A percentile compares a stretch with the other conserved stretches of the same genome.
phyloP scores from a whole-genome alignment of 2,888 invertebrate genomes.

The Polydrusus pterygomalis region DNA sequence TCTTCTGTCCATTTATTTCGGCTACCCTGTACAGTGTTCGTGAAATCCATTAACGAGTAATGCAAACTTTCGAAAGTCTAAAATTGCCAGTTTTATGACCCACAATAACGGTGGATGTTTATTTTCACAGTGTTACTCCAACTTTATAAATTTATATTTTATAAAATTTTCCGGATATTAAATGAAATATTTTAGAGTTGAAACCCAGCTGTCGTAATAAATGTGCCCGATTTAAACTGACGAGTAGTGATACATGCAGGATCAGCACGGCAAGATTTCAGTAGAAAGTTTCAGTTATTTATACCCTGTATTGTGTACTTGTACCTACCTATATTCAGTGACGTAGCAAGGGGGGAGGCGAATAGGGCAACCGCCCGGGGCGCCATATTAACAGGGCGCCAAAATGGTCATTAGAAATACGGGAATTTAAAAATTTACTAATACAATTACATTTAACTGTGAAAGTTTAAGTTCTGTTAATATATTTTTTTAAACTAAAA shows the following conservation, averaged over 20 bases:
- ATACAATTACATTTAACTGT: no score
- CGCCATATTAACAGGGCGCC: no score
- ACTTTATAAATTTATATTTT: slow-evolving; percentile 34
- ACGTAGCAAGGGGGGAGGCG: no score
- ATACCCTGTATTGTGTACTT: no score
- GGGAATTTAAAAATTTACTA: no score
- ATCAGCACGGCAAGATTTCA: no score
- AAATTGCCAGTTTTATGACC: slow-evolving; percentile 11
- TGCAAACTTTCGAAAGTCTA: slow-evolving; percentile 3
- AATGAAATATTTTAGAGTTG: slow-evolving; percentile 13
- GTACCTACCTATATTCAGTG: no score
- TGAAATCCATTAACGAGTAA: not conserved
- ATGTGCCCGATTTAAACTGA: slow-evolving; percentile 16
- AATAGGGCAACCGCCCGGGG: no score
- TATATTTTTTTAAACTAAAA: no score
- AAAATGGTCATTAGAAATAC: no score
- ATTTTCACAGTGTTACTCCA: slow-evolving; percentile 30
- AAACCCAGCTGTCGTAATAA: slow-evolving; percentile 15
- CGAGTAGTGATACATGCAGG: not conserved
- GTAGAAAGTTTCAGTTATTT: no score
- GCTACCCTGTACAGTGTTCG: not conserved
- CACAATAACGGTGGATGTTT: slow-evolving; percentile 13
- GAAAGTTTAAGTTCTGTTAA: no score
- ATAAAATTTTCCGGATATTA: slow-evolving; percentile 28
- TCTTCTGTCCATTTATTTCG: not conserved